Conservation (phyloP, 2,113 vertebrate species). For the Bubo scandiacus region DNA sequence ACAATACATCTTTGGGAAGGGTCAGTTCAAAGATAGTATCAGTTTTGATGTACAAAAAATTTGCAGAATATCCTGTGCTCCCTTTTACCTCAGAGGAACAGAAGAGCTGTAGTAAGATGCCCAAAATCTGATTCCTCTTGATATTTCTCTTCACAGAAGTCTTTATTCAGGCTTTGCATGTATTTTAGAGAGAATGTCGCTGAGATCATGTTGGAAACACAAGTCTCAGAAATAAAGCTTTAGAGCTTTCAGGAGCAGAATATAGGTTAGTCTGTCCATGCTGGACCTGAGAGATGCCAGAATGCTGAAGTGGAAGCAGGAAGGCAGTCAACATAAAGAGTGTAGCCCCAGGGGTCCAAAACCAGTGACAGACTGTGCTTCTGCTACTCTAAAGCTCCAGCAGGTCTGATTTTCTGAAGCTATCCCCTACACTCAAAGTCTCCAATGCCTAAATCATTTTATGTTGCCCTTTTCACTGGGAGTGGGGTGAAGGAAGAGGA, state of each 20-base stretch:
- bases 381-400: neutral
- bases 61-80: neutral
- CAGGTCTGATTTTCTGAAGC: neutral
- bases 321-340: neutral
- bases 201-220: neutral
- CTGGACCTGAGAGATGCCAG: neutral
- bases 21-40: neutral
- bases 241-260: neutral
- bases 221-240: neutral
- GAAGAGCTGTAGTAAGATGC: neutral
- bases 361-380: neutral
- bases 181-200: neutral
- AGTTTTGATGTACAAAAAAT: neutral
- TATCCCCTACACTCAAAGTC: neutral
- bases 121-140: neutral
- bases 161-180: neutral
- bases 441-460: neutral
- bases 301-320: neutral
- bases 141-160: neutral
- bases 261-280: neutral
- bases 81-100: neutral
- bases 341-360: neutral
- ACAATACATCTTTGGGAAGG: neutral
- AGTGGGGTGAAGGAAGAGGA: neutral
- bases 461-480: neutral